These are phyloP conservation scores for Drosophila sturtevanti DNA, from an alignment of 1,140 invertebrate genomes.

Conservation along the genomic window DNA sequence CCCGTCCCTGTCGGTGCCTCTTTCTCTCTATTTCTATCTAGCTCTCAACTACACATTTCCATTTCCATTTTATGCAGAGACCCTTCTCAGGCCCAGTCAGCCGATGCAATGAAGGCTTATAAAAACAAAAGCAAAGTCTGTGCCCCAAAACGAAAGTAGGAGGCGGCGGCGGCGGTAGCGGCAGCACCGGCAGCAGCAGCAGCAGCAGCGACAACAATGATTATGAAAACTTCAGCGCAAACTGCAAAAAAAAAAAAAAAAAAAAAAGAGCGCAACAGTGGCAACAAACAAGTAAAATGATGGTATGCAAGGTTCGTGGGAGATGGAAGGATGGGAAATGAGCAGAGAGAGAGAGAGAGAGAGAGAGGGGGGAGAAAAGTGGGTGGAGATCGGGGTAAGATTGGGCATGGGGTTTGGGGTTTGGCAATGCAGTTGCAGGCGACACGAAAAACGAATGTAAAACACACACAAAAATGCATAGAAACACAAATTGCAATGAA, in stretches of 20 bases:
- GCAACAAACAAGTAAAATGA: constrained; percentile 34
- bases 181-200: constrained; percentile 6
- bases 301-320: not conserved
- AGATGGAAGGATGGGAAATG: not conserved
- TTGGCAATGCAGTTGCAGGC: constrained; percentile 46
- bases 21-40: constrained; percentile 1
- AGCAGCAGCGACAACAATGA: constrained; percentile 63
- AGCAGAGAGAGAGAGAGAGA: not conserved
- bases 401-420: constrained; percentile 16
- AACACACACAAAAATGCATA: constrained; percentile 80
- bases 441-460: constrained; percentile 80
- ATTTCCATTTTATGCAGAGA: not conserved
- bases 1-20: constrained; percentile 9
- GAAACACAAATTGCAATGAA: constrained; percentile 80
- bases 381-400: constrained; percentile 12
- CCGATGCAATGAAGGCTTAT: constrained; percentile 45
- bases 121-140: constrained; percentile 46
- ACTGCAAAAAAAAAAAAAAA: constrained; percentile 31
- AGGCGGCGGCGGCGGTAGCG: constrained; percentile 37
- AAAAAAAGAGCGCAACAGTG: constrained; percentile 76
- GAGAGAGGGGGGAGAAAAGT: not conserved
- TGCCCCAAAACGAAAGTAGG: constrained; percentile 72
- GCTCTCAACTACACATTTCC: constrained; percentile 5
- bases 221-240: constrained; percentile 74
- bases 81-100: constrained; percentile 28